A percentile compares a stretch with the other conserved stretches of the same genome.
These are phyloP conservation scores for Pongo pygmaeus DNA, from an alignment of 2,113 vertebrate genomes.

Conservation along the genomic window DNA sequence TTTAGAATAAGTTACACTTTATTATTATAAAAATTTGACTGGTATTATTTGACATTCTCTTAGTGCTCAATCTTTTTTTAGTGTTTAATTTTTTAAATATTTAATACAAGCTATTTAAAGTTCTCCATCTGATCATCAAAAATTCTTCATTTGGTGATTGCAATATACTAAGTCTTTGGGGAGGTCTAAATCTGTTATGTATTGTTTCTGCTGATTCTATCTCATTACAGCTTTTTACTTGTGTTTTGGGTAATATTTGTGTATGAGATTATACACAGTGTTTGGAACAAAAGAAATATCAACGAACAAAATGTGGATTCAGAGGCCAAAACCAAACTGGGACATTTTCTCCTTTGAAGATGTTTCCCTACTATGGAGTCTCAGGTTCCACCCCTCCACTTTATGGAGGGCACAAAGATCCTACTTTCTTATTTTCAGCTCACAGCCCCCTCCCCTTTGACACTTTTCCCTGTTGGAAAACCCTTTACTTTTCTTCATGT, in stretches of 20 bases:
- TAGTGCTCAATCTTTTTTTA: background rate
- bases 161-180: background rate
- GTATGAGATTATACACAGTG: background rate
- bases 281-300: background rate
- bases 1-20: background rate
- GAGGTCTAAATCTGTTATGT: background rate
- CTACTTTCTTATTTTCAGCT: background rate
- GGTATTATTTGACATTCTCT: background rate
- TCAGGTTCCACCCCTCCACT: background rate
- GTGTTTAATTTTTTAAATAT: background rate
- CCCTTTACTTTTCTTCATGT: background rate
- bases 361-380: background rate
- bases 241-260: background rate
- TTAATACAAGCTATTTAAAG: slow-evolving; percentile 9
- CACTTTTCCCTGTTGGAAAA: background rate
- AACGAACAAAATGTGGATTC: background rate
- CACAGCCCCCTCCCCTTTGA: background rate
- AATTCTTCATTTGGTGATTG: background rate
- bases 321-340: background rate
- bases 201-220: background rate
- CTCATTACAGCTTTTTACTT: background rate
- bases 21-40: background rate
- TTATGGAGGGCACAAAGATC: background rate
- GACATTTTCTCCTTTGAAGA: background rate
- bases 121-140: background rate